Conservation (phyloP, 2,797 vertebrate species). For the Cuniculus paca region DNA sequence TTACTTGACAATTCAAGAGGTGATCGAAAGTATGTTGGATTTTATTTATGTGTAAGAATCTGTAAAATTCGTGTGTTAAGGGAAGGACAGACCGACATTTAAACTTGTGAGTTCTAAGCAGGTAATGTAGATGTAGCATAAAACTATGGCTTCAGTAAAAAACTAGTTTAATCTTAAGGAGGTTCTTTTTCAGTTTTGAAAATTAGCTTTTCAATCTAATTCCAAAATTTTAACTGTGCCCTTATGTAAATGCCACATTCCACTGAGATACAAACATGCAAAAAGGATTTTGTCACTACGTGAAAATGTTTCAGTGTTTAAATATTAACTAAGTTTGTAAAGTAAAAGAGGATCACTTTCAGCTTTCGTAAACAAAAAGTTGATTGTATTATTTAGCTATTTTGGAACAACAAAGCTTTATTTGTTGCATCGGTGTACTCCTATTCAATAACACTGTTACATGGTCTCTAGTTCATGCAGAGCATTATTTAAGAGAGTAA, state of each 20-base stretch:
- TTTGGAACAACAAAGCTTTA: neutral
- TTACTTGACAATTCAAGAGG: neutral
- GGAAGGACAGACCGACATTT: neutral
- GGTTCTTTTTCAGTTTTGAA: neutral
- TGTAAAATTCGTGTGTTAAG: neutral
- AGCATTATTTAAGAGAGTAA: neutral
- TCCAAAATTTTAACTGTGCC: neutral
- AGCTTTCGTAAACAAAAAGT: neutral
- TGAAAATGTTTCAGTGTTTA: neutral
- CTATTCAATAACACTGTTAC: neutral
- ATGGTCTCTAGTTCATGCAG: neutral
- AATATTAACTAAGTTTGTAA: neutral
- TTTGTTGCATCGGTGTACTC: neutral
- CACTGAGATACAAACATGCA: neutral
- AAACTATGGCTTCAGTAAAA: neutral
- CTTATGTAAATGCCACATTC: neutral
- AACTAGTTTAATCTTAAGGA: neutral
- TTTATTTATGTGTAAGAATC: neutral
- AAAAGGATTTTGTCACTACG: neutral
- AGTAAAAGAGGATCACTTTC: neutral
- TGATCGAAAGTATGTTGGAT: neutral
- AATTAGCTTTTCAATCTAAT: neutral
- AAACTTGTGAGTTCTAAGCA: neutral
- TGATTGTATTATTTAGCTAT: neutral
- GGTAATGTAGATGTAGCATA: neutral